phyloP scores from a whole-genome alignment of 2,113 vertebrate genomes.

The Campylomormyrus numenius region DNA sequence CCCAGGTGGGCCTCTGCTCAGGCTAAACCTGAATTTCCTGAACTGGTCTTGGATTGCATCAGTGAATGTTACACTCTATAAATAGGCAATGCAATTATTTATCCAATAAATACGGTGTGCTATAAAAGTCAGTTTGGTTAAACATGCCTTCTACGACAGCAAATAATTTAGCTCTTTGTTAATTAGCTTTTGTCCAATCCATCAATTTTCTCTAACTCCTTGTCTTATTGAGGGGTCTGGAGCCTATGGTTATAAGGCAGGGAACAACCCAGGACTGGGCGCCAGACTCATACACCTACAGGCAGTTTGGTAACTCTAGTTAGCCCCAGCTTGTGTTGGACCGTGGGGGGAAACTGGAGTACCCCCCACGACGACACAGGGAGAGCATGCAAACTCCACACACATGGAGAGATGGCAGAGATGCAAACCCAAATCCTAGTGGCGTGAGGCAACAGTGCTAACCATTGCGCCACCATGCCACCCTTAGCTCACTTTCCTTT shows the following conservation, averaged over 20 bases:
- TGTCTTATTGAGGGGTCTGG: not conserved
- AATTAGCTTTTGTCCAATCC: not conserved
- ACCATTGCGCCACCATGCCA: not conserved
- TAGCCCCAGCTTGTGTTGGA: not conserved
- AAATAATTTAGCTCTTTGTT: not conserved
- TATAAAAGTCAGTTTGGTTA: not conserved
- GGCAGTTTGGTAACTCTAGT: not conserved
- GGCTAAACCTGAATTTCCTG: not conserved
- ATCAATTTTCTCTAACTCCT: not conserved
- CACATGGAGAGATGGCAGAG: not conserved
- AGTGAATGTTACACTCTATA: not conserved
- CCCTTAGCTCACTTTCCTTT: not conserved
- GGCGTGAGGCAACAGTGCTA: not conserved
- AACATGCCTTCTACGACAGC: not conserved
- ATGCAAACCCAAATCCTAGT: not conserved
- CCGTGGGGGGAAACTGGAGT: not conserved
- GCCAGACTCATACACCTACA: not conserved
- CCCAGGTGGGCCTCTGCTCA: not conserved
- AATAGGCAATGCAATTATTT: not conserved
- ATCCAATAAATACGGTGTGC: not conserved
- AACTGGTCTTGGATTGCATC: not conserved
- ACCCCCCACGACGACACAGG: too few species aligned
- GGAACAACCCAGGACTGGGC: not conserved
- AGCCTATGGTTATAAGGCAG: not conserved
- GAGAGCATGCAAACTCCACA: too few species aligned